Conservation (phyloP, 2,113 vertebrate genomes). For the Scomber scombrus region DNA sequence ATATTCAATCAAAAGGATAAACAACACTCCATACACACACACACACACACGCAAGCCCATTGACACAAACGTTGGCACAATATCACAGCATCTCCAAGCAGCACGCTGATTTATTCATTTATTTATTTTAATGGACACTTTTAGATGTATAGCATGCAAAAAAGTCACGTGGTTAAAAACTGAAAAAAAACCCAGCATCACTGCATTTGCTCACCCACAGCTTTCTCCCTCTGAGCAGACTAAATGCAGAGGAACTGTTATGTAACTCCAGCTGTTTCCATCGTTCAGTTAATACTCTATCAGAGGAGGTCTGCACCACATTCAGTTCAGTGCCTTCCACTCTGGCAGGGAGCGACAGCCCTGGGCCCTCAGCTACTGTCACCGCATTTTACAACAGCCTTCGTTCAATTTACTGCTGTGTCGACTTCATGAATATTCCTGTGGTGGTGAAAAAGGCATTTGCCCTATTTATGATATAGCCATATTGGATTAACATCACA, state of each 20-base stretch:
- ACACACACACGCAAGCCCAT: neutral
- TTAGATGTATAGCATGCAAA: conserved; percentile 44
- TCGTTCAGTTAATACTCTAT: conserved; percentile 61
- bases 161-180: conserved; percentile 28
- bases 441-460: conserved; percentile 15
- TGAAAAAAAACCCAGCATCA: conserved; percentile 50
- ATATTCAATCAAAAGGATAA: conserved; percentile 24
- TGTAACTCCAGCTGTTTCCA: conserved; percentile 77
- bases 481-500: conserved; percentile 14
- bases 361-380: conserved; percentile 54
- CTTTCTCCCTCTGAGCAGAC: conserved; percentile 53
- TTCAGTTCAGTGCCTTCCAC: conserved; percentile 52
- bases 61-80: conserved; percentile 32
- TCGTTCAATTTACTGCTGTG: conserved; percentile 46
- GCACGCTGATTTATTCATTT: neutral
- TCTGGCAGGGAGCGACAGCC: conserved; percentile 46
- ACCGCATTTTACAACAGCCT: conserved; percentile 42
- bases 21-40: conserved; percentile 17
- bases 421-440: conserved; percentile 57
- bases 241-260: conserved; percentile 68
- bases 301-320: conserved; percentile 49
- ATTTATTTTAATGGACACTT: conserved; percentile 46
- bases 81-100: conserved; percentile 50
- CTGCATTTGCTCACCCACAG: conserved; percentile 60
- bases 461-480: conserved; percentile 33